Evolutionary conservation across 1,140 invertebrate genomes (phyloP), one percentile per base, ranked within the genome.

Genomic region (Neoseiulus cucumeris): DNA sequence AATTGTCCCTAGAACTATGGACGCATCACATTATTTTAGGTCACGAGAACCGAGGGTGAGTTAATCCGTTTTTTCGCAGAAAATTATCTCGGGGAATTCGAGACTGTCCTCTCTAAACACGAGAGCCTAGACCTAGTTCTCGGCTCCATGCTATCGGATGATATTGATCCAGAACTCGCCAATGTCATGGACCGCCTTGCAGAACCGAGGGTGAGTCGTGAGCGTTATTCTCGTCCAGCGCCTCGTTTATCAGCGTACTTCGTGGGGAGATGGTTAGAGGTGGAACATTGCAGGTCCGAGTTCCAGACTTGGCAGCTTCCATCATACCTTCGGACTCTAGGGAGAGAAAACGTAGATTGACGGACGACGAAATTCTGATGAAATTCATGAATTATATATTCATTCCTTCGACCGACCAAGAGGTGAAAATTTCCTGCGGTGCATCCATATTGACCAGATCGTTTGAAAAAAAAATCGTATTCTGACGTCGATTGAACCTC

Each of bases 131-230:
- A 59, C 33, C 51, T 59, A 6, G 51, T 59, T 12, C 51, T 59
- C 51, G 22, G 51, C 14, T 17, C 51, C 9, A 59, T 59, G 1
- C 14, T 59, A 5, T 29, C 14, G 22, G 51, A 59, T 33, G 51
- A 59, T 29, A 59, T 59, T 9, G 51, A 59, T 59, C 51, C 51
- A 5, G 51, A 33, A 25, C 22, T 59, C 4, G 51, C 51, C 17
- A 59, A 59, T 33, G 51, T 59, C 22, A 59, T 59, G 51, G 51
- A 59, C 33, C 51, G 51, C 22, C 51, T 59, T 25, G 51, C 51
- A 14, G 51, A 59, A 59, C 51, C 51, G 9, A 59, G 9, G 51
- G 51, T 59, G 17, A n/a, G 51, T 39, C 33, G n/a, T n/a, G n/a
- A n/a, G n/a, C n/a, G n/a, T n/a, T n/a, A n/a, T n/a, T n/a, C n/a